These are phyloP conservation scores for Chascanopsetta lugubris DNA, from an alignment of 2,113 vertebrate genomes.

Conservation along the genomic window DNA sequence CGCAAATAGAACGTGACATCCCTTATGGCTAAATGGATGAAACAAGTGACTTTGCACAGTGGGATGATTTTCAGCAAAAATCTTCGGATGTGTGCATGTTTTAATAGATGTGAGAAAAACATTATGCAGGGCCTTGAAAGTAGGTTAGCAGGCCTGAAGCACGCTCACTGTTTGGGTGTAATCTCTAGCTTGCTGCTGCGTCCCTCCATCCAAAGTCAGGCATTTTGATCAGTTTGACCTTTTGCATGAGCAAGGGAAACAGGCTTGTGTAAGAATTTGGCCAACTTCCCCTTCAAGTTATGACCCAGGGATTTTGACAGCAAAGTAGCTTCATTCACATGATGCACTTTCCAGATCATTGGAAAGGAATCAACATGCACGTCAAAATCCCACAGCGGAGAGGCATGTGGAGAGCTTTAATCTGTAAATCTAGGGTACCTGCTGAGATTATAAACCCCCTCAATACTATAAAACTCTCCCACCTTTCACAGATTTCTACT, in stretches of 20 bases:
- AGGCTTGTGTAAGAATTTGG: conserved; percentile 22
- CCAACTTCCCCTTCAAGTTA: conserved; percentile 37
- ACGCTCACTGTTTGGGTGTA: not conserved
- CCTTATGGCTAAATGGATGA: conserved; percentile 58
- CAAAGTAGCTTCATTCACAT: conserved; percentile 18
- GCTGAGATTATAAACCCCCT: conserved; percentile 38
- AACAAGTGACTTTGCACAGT: conserved; percentile 50
- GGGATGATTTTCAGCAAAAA: conserved; percentile 27
- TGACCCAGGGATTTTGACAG: conserved; percentile 29
- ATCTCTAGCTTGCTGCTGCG: not conserved
- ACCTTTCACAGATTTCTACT: conserved; percentile 13
- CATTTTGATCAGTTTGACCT: conserved; percentile 36
- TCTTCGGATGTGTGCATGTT: conserved; percentile 30
- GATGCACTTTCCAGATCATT: conserved; percentile 64
- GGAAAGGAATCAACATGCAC: conserved; percentile 15
- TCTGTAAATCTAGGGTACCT: conserved; percentile 36
- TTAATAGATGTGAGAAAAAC: conserved; percentile 5
- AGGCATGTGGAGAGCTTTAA: conserved; percentile 34
- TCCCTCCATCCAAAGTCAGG: conserved; percentile 31
- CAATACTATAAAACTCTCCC: conserved; percentile 16
- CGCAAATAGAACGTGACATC: conserved; percentile 75
- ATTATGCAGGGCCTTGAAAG: conserved; percentile 3
- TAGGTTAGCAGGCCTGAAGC: not conserved
- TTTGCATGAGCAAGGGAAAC: conserved; percentile 2
- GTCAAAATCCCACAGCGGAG: conserved; percentile 13